Conservation (phyloP, 1,140 invertebrate species). For the Brachionus sp. region DNA sequence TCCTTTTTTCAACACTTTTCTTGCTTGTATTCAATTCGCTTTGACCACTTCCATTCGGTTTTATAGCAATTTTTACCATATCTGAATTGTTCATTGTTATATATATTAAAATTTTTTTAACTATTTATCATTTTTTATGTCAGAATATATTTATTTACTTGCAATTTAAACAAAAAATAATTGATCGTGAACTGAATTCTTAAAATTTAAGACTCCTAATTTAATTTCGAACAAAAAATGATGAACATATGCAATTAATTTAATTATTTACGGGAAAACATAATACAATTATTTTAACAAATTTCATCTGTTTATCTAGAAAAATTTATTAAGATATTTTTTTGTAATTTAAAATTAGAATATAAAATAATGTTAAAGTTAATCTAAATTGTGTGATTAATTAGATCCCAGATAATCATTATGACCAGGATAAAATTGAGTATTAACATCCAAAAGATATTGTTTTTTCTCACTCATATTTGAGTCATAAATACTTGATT, state of each 20-base stretch:
- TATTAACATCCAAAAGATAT: not conserved
- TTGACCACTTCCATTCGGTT: not conserved
- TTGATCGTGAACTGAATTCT: not conserved
- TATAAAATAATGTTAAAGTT: not conserved
- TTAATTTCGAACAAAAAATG: not conserved
- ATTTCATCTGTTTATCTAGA: not conserved
- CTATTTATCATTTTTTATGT: not conserved
- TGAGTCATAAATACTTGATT: conserved; percentile 33
- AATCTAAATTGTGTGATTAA: not conserved
- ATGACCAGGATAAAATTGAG: conserved; percentile 1
- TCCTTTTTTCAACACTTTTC: not conserved
- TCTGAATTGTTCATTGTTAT: not conserved
- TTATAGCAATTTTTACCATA: not conserved
- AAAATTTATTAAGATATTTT: not conserved
- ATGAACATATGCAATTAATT: not conserved
- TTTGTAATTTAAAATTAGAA: not conserved
- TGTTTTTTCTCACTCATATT: not conserved
- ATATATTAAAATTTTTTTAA: not conserved
- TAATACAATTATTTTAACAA: not conserved
- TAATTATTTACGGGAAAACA: too few species aligned
- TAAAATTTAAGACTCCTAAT: not conserved
- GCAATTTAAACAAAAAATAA: not conserved
- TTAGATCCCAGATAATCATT: not conserved
- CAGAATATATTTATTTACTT: not conserved
- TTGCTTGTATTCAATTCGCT: not conserved